Evolutionary conservation across 1,140 invertebrate genomes (phyloP).

Genomic region (Sitobion miscanthi): DNA sequence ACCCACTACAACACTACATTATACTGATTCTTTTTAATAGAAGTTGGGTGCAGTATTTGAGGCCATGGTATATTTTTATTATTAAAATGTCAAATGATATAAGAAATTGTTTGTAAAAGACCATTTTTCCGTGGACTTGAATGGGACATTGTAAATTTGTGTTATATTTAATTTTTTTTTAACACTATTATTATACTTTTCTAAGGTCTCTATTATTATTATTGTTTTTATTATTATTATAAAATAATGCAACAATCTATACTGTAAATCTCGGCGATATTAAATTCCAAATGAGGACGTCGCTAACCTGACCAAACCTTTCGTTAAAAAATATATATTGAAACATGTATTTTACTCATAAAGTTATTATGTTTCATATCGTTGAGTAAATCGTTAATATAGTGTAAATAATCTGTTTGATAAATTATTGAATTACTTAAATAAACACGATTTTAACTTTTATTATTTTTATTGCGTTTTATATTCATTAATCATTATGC

Average conservation of each 20-base stretch:
- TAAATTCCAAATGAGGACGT: background rate
- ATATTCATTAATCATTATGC: background rate
- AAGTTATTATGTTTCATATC: background rate
- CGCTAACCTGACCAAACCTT: background rate
- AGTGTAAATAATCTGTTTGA: too few species aligned
- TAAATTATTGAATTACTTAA: too few species aligned
- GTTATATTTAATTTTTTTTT: background rate
- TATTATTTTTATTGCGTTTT: background rate
- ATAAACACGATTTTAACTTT: too few species aligned
- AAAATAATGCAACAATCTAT: background rate
- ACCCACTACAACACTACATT: background rate
- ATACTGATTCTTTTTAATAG: background rate
- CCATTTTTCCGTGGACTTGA: background rate
- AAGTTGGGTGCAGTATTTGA: background rate
- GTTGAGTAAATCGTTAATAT: too few species aligned
- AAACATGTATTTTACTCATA: background rate
- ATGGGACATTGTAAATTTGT: background rate
- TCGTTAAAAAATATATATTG: background rate
- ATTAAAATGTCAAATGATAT: background rate
- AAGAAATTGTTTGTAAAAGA: background rate
- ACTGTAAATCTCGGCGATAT: background rate
- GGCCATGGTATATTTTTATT: background rate
- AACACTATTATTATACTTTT: constrained; percentile 6
- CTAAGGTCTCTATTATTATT: background rate
- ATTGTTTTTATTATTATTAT: constrained; percentile 2